Conservation (phyloP, 2,888 invertebrate species). For the Teleogryllus oceanicus region DNA sequence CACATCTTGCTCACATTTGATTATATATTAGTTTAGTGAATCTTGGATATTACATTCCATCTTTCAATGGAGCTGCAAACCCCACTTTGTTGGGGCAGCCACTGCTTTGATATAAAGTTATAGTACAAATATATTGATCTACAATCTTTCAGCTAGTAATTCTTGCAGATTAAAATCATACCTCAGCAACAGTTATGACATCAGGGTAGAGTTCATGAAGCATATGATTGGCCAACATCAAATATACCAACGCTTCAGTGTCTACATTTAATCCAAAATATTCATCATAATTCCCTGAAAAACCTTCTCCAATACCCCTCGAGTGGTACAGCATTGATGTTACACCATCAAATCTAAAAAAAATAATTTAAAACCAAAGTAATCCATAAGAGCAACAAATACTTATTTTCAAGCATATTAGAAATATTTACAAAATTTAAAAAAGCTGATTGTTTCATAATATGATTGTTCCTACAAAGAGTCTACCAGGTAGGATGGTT, state of each 20-base stretch:
- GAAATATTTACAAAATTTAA: background rate
- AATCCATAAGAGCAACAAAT: background rate
- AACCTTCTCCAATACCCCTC: conserved; percentile 87
- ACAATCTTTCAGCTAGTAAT: too few relatives aligned
- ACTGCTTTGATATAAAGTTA: too few relatives aligned
- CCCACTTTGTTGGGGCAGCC: too few relatives aligned
- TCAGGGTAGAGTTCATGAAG: conserved; percentile 74
- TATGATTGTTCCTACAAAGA: too few relatives aligned
- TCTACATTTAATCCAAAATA: conserved; percentile 96
- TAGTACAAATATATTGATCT: too few relatives aligned
- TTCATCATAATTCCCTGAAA: conserved; percentile 92
- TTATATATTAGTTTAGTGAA: too few relatives aligned
- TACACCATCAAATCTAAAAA: conserved; percentile 87
- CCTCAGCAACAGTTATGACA: conserved; percentile 92
- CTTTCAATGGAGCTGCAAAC: too few relatives aligned
- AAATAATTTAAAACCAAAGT: background rate
- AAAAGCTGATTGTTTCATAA: too few relatives aligned
- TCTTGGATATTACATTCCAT: too few relatives aligned
- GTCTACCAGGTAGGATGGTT: too few relatives aligned
- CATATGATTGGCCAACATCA: conserved; percentile 91
- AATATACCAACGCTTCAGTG: conserved; percentile 90
- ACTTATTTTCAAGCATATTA: background rate
- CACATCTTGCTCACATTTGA: too few relatives aligned
- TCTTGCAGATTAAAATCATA: conserved; percentile 41
- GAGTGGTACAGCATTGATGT: conserved; percentile 99